phyloP scores from a whole-genome alignment of 2,797 vertebrate species.

The Takifugu rubripes region DNA sequence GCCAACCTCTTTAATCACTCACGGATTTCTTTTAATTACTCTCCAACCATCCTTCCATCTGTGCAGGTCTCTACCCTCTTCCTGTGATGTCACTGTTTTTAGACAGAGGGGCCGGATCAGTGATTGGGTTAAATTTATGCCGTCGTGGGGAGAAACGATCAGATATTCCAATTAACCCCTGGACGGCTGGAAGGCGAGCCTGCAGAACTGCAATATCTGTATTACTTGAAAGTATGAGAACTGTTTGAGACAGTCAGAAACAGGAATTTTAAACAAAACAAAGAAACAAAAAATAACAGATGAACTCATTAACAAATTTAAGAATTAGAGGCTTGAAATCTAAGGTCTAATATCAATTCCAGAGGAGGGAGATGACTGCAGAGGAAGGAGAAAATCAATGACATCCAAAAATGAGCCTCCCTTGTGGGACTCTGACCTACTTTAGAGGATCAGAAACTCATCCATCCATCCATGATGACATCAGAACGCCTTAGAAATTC shows the following conservation, averaged over 20 bases:
- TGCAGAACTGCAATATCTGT: too few species aligned
- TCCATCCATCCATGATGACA: slow-evolving; percentile 8
- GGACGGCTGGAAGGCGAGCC: too few species aligned
- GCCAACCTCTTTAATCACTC: not conserved
- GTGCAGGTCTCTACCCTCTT: not conserved
- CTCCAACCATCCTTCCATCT: slow-evolving; percentile 2
- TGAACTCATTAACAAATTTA: too few species aligned
- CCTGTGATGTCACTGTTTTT: slow-evolving; percentile 11
- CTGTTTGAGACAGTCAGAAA: too few species aligned
- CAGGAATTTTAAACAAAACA: too few species aligned
- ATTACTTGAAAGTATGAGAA: too few species aligned
- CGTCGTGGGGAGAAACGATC: not conserved
- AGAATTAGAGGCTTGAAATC: too few species aligned
- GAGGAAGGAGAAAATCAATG: slow-evolving; percentile 1
- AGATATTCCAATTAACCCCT: not conserved
- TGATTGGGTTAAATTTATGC: slow-evolving; percentile 11
- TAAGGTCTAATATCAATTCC: too few species aligned
- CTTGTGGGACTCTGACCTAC: slow-evolving; percentile 18
- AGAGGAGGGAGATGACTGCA: too few species aligned
- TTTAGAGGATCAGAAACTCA: slow-evolving; percentile 4
- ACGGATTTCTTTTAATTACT: not conserved
- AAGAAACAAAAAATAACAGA: too few species aligned
- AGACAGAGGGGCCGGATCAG: not conserved
- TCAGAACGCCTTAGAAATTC: not conserved
- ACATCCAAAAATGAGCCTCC: slow-evolving; percentile 5